Percentiles rank a stretch among this genome's conserved stretches.
Conservation (phyloP, 2,113 vertebrate genomes). For the Phrynosoma blainvillii region DNA sequence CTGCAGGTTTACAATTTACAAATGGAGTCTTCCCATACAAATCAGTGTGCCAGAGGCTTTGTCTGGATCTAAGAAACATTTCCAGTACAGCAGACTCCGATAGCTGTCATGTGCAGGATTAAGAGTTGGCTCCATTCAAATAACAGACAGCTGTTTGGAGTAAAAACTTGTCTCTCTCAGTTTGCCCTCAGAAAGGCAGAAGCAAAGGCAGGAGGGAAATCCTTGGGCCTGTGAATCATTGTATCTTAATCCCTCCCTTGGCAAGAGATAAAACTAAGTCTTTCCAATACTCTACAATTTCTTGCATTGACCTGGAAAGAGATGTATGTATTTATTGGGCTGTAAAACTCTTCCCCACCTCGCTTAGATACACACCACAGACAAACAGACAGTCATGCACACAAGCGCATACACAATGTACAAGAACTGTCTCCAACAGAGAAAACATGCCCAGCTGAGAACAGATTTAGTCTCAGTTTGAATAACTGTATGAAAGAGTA, state of each 20-base stretch:
- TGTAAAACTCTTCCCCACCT: constrained; percentile 46
- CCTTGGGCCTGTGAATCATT: constrained; percentile 73
- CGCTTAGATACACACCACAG: too few relatives aligned
- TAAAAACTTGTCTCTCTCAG: constrained; percentile 69
- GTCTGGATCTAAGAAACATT: constrained; percentile 73
- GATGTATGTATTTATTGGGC: constrained; percentile 69
- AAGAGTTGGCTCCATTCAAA: constrained; percentile 76
- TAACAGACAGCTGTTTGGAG: constrained; percentile 77
- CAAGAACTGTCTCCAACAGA: background rate
- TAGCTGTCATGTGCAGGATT: constrained; percentile 74
- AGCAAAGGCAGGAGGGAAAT: constrained; percentile 4
- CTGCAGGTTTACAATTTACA: constrained; percentile 43
- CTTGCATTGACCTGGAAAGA: constrained; percentile 75
- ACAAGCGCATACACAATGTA: background rate
- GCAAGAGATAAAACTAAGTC: constrained; percentile 74
- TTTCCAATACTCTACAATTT: constrained; percentile 73
- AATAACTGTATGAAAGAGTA: background rate
- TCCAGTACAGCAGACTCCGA: constrained; percentile 72
- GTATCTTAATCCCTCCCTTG: constrained; percentile 75
- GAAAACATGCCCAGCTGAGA: background rate
- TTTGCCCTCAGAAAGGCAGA: constrained; percentile 61
- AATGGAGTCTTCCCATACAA: constrained; percentile 60
- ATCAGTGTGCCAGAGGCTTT: constrained; percentile 71
- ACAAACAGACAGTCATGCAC: background rate
- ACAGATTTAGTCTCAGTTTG: background rate